These are phyloP conservation scores for Bufotes viridis DNA, from an alignment of 2,797 vertebrate species.

Conservation along the genomic window DNA sequence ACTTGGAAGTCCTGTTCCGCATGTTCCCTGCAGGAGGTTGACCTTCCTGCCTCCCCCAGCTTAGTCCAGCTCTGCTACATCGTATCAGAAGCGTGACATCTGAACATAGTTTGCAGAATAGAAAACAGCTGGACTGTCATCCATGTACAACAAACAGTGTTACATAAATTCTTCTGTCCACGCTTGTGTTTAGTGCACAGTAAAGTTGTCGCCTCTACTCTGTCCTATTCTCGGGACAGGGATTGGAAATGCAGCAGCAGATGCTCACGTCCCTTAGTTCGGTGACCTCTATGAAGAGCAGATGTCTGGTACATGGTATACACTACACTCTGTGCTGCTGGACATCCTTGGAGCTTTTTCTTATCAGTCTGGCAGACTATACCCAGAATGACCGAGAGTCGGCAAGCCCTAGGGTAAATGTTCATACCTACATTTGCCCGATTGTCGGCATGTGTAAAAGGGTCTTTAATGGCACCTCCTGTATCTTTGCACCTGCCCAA, in stretches of 20 bases:
- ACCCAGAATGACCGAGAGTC: background rate
- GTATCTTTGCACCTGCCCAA: too few species aligned
- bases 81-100: slow-evolving; percentile 48
- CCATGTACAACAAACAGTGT: slow-evolving; percentile 25
- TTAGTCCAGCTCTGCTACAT: slow-evolving; percentile 19
- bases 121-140: slow-evolving; percentile 27
- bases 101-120: slow-evolving; percentile 27
- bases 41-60: background rate
- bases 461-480: too few species aligned
- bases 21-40: slow-evolving; percentile 40
- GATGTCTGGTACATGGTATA: background rate
- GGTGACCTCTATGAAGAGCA: background rate
- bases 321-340: background rate
- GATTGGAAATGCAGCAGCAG: background rate
- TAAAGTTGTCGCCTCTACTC: background rate
- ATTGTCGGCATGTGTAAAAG: too few species aligned
- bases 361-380: background rate
- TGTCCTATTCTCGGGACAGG: background rate
- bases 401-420: background rate
- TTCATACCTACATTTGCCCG: background rate
- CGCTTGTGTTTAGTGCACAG: background rate
- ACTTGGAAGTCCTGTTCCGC: slow-evolving; percentile 24
- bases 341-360: background rate
- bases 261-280: background rate
- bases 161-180: slow-evolving; percentile 39